phyloP scores from a whole-genome alignment of 2,113 vertebrate species.

The Probosciger aterrimus region DNA sequence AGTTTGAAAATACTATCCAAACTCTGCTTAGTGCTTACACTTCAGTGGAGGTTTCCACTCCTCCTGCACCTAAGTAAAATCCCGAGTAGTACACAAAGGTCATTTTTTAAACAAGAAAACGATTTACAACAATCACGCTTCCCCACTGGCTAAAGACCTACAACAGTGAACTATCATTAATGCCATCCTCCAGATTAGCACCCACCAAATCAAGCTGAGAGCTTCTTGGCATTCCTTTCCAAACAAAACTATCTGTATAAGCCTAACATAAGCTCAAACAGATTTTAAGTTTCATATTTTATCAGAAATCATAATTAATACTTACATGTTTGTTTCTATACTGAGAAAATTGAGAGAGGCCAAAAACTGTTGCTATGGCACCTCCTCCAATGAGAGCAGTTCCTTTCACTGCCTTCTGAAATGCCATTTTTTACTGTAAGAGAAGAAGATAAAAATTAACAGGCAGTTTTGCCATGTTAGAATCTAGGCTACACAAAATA shows the following conservation, averaged over 20 bases:
- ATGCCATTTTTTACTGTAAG: conserved; percentile 84
- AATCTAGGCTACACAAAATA: neutral
- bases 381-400: conserved; percentile 84
- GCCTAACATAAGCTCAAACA: conserved; percentile 10
- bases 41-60: neutral
- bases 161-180: neutral
- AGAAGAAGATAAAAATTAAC: conserved; percentile 54
- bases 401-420: conserved; percentile 86
- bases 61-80: neutral
- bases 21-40: neutral
- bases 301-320: conserved; percentile 51
- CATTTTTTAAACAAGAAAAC: neutral
- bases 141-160: neutral
- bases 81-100: neutral
- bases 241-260: neutral
- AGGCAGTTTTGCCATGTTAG: conserved; percentile 2
- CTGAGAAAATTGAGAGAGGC: conserved; percentile 88
- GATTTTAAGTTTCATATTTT: conserved; percentile 50
- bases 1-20: neutral
- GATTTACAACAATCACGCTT: neutral
- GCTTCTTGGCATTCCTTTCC: neutral
- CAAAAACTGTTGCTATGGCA: conserved; percentile 81
- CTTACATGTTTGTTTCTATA: conserved; percentile 88
- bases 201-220: neutral
- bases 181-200: conserved; percentile 3